Base-by-base conservation (phyloP, 2,888 invertebrate genomes). In the Adelphocoris suturalis region DNA sequence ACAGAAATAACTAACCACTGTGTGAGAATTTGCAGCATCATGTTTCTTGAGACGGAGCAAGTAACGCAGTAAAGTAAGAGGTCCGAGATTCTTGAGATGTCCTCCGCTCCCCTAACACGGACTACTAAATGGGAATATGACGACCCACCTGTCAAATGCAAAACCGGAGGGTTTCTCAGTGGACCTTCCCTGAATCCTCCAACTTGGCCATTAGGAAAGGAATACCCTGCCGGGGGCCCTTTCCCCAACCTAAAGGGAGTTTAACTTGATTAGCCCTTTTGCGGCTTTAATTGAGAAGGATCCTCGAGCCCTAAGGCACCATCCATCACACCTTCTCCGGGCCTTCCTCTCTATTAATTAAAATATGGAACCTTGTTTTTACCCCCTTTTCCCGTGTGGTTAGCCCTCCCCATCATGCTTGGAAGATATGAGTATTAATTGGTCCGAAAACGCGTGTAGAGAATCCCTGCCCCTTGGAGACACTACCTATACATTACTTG, bases 181-280 rank as follows among this genome's bases (percentile, higher is more conserved):
- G 52, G 48, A 52, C 80, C 76, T 76, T 76, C 19, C 75, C 80
- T 4, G 68, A 46, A 47, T 80, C 37, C 80, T 82, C 82, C 52
- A 82, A 82, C 82, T 82, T 82, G 82, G 82, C 82, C 82, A 82
- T 82, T 82, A 82, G 82, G 82, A 82, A 82, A 82, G 82, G 82
- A 48, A 52, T 4, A 82, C 52, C 27, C 68, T 27, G 16, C 81
- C n/a, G 82, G 82, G 37, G 37, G 2, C 82, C 52, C 82, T 52
- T 82, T 82, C 82, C 47, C 47, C 52, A 37, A 27, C 52, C 19
- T 23, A 52, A 82, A 57, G 37, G 28, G 86, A 86, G 86, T 86
- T 86, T 75, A 86, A 86, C 86, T 86, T 68, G 86, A 86, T 86
- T 86, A 86, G 86, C 75, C 75, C 86, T 76, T 86, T 86, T 47